Evolutionary conservation across 2,113 vertebrate genomes (phyloP).

Genomic region (Zeus faber): DNA sequence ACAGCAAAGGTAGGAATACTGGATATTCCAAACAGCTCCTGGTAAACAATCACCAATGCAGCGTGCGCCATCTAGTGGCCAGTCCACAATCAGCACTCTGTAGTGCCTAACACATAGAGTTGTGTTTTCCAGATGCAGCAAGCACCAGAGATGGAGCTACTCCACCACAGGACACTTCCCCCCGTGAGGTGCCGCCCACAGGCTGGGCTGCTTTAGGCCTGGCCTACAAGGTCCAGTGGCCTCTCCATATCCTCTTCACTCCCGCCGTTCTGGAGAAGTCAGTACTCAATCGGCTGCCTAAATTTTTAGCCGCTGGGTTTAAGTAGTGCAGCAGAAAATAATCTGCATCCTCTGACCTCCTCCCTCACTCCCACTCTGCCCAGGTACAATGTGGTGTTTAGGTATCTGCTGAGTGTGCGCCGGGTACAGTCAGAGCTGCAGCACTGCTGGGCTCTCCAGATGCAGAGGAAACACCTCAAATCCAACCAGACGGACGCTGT

Average conservation of each 20-base stretch:
- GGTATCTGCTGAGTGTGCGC: slow-evolving; percentile 92
- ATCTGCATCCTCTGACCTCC: too few species aligned
- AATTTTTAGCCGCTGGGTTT: too few species aligned
- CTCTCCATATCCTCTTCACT: slow-evolving; percentile 96
- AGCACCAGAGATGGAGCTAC: slow-evolving; percentile 82
- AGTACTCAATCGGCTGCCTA: too few species aligned
- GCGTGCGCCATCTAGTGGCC: too few species aligned
- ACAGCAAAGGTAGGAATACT: slow-evolving; percentile 82
- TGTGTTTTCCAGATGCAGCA: slow-evolving; percentile 71
- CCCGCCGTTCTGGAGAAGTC: slow-evolving; percentile 95
- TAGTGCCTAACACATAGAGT: not conserved
- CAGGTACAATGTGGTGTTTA: slow-evolving; percentile 97
- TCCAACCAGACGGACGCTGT: slow-evolving; percentile 87
- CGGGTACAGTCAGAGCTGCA: slow-evolving; percentile 95
- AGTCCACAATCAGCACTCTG: not conserved
- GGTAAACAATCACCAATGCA: too few species aligned
- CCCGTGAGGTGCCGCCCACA: slow-evolving; percentile 87
- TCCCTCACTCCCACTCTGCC: not conserved
- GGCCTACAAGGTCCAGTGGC: slow-evolving; percentile 97
- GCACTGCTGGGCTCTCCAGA: slow-evolving; percentile 97
- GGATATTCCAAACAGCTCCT: not conserved
- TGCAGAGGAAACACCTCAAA: slow-evolving; percentile 93
- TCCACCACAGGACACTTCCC: slow-evolving; percentile 88
- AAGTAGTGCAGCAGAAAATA: too few species aligned
- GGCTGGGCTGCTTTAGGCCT: slow-evolving; percentile 96